These are phyloP conservation scores for Toxonevra muliebris DNA, from an alignment of 2,888 invertebrate species.

Conservation along the genomic window DNA sequence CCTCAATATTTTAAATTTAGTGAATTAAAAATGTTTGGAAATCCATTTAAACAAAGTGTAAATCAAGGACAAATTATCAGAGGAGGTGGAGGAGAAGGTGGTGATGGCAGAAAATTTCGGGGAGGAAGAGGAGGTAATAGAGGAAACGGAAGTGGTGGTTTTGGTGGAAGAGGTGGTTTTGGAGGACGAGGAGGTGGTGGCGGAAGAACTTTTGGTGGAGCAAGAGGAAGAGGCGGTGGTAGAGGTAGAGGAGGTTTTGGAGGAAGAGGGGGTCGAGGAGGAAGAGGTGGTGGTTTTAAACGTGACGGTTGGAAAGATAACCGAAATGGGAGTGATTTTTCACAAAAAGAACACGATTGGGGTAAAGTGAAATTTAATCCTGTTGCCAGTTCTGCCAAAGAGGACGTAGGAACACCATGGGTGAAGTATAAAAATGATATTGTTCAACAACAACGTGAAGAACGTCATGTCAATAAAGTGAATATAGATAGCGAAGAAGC, in stretches of 20 bases:
- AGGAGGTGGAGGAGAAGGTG: too few relatives aligned
- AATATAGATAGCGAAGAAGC: slow-evolving; percentile 45
- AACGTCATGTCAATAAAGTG: slow-evolving; percentile 31
- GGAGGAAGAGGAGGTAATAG: not conserved
- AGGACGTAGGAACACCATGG: slow-evolving; percentile 55
- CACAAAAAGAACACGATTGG: slow-evolving; percentile 36
- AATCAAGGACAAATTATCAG: too few relatives aligned
- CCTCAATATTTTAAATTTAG: too few relatives aligned
- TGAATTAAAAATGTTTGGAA: too few relatives aligned
- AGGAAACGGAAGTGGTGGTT: not conserved
- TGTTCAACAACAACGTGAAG: slow-evolving; percentile 45
- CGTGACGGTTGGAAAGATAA: not conserved
- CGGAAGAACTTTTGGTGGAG: too few relatives aligned
- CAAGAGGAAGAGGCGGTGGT: not conserved
- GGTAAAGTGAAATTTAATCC: slow-evolving; percentile 38
- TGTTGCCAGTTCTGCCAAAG: slow-evolving; percentile 26
- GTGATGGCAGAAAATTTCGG: too few relatives aligned
- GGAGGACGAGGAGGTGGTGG: not conserved
- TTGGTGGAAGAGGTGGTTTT: not conserved
- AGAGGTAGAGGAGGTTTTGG: not conserved
- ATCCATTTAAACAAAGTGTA: too few relatives aligned
- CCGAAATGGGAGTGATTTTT: not conserved
- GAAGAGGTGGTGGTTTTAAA: not conserved
- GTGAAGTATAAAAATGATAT: slow-evolving; percentile 53
- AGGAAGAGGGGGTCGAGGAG: not conserved